Percentiles rank a stretch among this genome's conserved stretches.
These are phyloP conservation scores for Automeris io DNA, from an alignment of 2,888 invertebrate genomes.

Conservation along the genomic window DNA sequence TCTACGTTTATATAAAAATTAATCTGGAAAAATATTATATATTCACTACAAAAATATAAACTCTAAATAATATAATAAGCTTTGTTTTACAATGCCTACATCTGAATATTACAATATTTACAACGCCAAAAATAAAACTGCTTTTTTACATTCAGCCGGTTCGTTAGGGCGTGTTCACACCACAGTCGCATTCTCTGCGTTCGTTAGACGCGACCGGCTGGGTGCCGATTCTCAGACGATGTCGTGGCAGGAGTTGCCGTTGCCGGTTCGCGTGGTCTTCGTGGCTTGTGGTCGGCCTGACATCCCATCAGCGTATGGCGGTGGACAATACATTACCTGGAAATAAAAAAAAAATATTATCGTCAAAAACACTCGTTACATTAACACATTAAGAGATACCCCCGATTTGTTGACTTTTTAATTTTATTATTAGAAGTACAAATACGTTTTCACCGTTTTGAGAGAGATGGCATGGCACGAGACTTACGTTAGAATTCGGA, in stretches of 20 bases:
- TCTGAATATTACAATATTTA: not conserved
- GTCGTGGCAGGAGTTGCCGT: slow-evolving; percentile 80
- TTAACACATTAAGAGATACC: too few species aligned
- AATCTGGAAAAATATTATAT: not conserved
- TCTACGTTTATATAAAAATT: not conserved
- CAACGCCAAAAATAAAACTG: not conserved
- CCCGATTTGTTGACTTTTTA: too few species aligned
- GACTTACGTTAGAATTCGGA: too few species aligned
- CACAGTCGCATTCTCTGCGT: slow-evolving; percentile 47
- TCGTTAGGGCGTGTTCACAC: slow-evolving; percentile 31
- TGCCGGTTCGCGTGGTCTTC: slow-evolving; percentile 83
- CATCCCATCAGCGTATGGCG: slow-evolving; percentile 60
- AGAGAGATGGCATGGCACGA: too few species aligned
- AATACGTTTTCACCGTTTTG: too few species aligned
- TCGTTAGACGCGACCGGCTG: slow-evolving; percentile 40
- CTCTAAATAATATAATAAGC: not conserved
- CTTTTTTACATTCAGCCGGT: not conserved
- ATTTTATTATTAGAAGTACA: too few species aligned
- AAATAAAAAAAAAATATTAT: not conserved
- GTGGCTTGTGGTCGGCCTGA: slow-evolving; percentile 74
- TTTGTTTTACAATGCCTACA: not conserved
- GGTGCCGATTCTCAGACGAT: slow-evolving; percentile 66
- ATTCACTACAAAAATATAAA: not conserved
- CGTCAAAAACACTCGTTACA: too few species aligned
- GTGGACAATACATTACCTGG: slow-evolving; percentile 78